Evolutionary conservation across 2,113 vertebrate species (phyloP).

Genomic region (Hylia prasina): DNA sequence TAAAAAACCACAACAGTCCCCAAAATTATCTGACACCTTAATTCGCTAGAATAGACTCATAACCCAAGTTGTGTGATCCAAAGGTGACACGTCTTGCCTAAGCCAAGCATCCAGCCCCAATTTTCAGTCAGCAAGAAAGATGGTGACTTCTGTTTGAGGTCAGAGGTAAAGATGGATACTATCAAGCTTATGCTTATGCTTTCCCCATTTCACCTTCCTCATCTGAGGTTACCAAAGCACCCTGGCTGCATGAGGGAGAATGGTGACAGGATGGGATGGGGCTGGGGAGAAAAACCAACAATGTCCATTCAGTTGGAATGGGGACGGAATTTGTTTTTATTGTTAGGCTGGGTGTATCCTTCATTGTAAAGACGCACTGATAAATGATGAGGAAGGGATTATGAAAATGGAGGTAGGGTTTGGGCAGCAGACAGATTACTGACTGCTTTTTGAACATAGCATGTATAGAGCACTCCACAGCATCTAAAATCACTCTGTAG

Average conservation of each 20-base stretch:
- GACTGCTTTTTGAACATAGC: neutral
- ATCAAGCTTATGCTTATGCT: neutral
- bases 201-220: neutral
- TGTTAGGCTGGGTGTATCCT: neutral
- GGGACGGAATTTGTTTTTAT: neutral
- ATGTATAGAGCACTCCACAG: neutral
- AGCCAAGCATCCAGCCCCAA: neutral
- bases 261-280: neutral
- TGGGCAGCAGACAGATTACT: neutral
- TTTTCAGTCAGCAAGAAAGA: neutral
- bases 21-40: neutral
- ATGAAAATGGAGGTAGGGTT: neutral
- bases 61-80: neutral
- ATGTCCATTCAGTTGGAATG: neutral
- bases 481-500: neutral
- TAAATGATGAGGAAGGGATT: neutral
- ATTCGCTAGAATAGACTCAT: neutral
- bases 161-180: neutral
- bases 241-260: neutral
- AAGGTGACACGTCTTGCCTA: neutral
- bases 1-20: neutral
- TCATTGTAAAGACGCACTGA: neutral
- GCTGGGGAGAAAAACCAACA: neutral
- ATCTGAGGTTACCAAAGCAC: neutral
- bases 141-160: neutral